Conservation (phyloP, 2,888 invertebrate species). For the Tiliacea aurago region DNA sequence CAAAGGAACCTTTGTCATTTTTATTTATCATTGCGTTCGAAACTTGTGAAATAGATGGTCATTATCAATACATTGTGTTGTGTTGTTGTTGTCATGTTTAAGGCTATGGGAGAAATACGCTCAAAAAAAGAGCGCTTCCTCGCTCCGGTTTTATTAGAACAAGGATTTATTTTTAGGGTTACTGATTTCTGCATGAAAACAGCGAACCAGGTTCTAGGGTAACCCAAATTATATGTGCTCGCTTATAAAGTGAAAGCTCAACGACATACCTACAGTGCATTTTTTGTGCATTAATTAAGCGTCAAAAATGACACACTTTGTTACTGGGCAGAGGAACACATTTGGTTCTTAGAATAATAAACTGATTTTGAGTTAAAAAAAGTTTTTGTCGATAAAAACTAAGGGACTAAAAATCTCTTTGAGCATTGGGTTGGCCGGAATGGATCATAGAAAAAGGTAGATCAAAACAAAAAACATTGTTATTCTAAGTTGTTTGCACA, state of each 20-base stretch:
- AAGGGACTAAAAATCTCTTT: no score
- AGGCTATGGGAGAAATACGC: constrained; percentile 5
- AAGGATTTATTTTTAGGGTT: background rate
- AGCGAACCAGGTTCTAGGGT: background rate
- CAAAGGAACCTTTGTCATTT: constrained; percentile 69
- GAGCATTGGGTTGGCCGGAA: background rate
- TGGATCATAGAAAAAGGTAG: background rate
- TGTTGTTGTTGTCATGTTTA: no score
- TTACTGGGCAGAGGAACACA: background rate
- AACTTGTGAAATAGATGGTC: constrained; percentile 42
- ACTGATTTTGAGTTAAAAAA: background rate
- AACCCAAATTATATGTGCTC: background rate
- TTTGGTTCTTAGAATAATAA: background rate
- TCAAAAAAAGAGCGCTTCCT: background rate
- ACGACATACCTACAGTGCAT: background rate
- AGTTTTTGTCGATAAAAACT: background rate
- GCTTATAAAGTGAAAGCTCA: background rate
- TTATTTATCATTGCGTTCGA: constrained; percentile 59
- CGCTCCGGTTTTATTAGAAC: background rate
- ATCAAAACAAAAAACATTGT: background rate
- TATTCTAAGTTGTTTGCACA: background rate
- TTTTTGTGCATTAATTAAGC: background rate
- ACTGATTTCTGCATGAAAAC: background rate
- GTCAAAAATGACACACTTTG: no score
- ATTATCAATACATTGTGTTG: constrained; percentile 10